phyloP scores from a whole-genome alignment of 2,797 vertebrate species.

The Lutjanus campechanus region DNA sequence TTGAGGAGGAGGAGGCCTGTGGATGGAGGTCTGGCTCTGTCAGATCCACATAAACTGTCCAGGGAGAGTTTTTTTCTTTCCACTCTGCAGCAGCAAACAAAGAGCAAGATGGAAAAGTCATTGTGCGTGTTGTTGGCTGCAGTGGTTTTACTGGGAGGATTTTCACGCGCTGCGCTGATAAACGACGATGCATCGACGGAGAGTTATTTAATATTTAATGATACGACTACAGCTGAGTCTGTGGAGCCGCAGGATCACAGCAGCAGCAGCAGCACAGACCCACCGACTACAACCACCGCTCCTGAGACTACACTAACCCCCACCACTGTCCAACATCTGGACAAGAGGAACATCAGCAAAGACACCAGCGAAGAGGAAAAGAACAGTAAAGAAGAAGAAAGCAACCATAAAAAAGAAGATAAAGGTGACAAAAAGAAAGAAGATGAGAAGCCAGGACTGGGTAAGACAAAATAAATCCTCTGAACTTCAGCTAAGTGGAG shows the following conservation, averaged over 20 bases:
- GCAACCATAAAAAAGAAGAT: background rate
- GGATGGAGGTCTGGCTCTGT: slow-evolving; percentile 65
- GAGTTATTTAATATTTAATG: slow-evolving; percentile 19
- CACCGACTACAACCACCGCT: slow-evolving; percentile 36
- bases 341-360: slow-evolving; percentile 20
- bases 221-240: slow-evolving; percentile 29
- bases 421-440: slow-evolving; percentile 20
- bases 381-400: background rate
- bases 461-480: slow-evolving; percentile 47
- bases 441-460: slow-evolving; percentile 41
- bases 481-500: background rate
- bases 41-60: slow-evolving; percentile 51
- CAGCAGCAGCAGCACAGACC: background rate
- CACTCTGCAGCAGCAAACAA: slow-evolving; percentile 58
- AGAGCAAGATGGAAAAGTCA: slow-evolving; percentile 72
- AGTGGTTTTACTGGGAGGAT: slow-evolving; percentile 51
- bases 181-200: slow-evolving; percentile 25
- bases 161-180: slow-evolving; percentile 19
- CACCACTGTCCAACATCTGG: slow-evolving; percentile 18
- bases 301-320: slow-evolving; percentile 5
- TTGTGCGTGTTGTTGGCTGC: slow-evolving; percentile 54
- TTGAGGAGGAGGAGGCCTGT: slow-evolving; percentile 55
- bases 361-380: slow-evolving; percentile 10
- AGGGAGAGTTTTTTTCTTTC: slow-evolving; percentile 5
- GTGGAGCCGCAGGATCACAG: slow-evolving; percentile 26